Base-by-base conservation (phyloP, 2,888 invertebrate genomes). In the Falcaria lacertinaria region DNA sequence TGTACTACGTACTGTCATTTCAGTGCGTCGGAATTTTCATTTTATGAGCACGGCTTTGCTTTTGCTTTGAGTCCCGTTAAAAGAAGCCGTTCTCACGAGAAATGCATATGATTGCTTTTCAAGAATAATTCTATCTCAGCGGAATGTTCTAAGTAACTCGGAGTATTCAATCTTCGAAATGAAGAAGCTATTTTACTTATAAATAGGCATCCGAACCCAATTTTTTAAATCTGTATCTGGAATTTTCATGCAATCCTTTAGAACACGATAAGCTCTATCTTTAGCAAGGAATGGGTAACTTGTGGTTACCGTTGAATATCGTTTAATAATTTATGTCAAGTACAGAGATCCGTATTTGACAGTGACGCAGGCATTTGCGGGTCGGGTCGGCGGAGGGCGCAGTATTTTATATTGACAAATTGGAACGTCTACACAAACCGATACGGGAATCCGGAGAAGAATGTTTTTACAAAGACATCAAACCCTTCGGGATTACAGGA, bases 91-190 rank as follows among this genome's bases (percentile, higher is more conserved):
- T 48, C 50, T 58, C 48, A 43, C 42, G 40, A 51, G 46, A 60
- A 55, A 48, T 57, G 52, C 54, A 41, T 45, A 51, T 61, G 51
- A 69, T 64, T 69, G 62, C 62, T 55, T 65, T 69, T 66, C 51
- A 54, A 51, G 48, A 54, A n/a, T n/a, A n/a, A n/a, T n/a, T n/a
- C n/a, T n/a, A n/a, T n/a, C n/a, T n/a, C n/a, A n/a, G n/a, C n/a
- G n/a, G n/a, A n/a, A n/a, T n/a, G n/a, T n/a, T n/a, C n/a, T n/a
- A n/a, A n/a, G n/a, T n/a, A n/a, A n/a, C n/a, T n/a, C n/a, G n/a
- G n/a, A n/a, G n/a, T n/a, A n/a, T n/a, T n/a, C n/a, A n/a, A n/a
- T n/a, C n/a, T n/a, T n/a, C n/a, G n/a, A n/a, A n/a, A n/a, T n/a
- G n/a, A n/a, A n/a, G n/a, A n/a, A n/a, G n/a, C n/a, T n/a, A n/a